Evolutionary conservation across 1,140 invertebrate species (phyloP).

Genomic region (Steinernema khuongi): DNA sequence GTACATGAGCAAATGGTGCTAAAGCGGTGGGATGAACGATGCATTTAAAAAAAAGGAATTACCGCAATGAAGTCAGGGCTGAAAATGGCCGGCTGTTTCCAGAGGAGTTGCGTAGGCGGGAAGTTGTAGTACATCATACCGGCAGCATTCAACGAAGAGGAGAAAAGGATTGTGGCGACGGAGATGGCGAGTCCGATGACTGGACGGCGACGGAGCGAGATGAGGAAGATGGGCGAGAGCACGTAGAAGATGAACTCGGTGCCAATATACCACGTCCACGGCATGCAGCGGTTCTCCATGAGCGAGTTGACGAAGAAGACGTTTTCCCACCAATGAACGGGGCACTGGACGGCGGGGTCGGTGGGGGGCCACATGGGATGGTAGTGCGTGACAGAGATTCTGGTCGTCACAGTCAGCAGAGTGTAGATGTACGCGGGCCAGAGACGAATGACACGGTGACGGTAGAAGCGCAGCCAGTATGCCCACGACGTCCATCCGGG

Average conservation of each 20-base stretch:
- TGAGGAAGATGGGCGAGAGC: slow-evolving; percentile 55
- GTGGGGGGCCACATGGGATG: slow-evolving; percentile 59
- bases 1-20: slow-evolving; percentile 60
- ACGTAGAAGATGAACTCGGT: slow-evolving; percentile 58
- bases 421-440: slow-evolving; percentile 59
- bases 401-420: slow-evolving; percentile 49
- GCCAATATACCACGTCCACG: slow-evolving; percentile 59
- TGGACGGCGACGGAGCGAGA: slow-evolving; percentile 46
- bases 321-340: slow-evolving; percentile 57
- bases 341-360: slow-evolving; percentile 58
- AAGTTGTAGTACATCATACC: slow-evolving; percentile 56
- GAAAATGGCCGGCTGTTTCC: slow-evolving; percentile 57
- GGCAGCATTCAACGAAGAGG: slow-evolving; percentile 39
- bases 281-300: slow-evolving; percentile 55
- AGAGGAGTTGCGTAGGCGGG: slow-evolving; percentile 56
- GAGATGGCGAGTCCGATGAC: slow-evolving; percentile 43
- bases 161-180: slow-evolving; percentile 35
- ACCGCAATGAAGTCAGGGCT: slow-evolving; percentile 52
- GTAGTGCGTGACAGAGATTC: slow-evolving; percentile 53
- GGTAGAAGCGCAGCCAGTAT: slow-evolving; percentile 57
- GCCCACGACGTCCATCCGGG: slow-evolving; percentile 51
- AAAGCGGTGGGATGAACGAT: not conserved
- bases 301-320: slow-evolving; percentile 54
- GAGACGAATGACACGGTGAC: slow-evolving; percentile 52
- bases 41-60: not conserved